These are phyloP conservation scores for Caenorhabditis sp. DNA, from an alignment of 2,888 invertebrate genomes.

Conservation along the genomic window DNA sequence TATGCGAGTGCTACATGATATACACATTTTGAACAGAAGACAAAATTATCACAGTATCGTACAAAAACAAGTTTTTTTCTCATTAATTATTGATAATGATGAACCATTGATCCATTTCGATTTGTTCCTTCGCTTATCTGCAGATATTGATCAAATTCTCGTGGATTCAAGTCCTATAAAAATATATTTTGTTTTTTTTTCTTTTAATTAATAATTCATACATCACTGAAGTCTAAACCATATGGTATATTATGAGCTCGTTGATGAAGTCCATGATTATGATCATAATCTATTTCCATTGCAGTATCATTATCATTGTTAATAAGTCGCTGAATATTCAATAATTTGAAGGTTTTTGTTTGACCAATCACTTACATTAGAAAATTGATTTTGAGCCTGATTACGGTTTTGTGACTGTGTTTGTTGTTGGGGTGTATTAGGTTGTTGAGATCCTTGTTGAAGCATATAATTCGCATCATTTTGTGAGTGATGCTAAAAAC, in stretches of 20 bases:
- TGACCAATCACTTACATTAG: neutral
- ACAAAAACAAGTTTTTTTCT: neutral
- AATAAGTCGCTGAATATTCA: slow-evolving; percentile 19
- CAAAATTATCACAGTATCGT: neutral
- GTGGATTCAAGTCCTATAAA: slow-evolving; percentile 50
- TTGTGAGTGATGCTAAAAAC: slow-evolving; percentile 14
- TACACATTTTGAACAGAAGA: neutral
- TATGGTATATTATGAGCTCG: slow-evolving; percentile 18
- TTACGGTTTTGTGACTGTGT: slow-evolving; percentile 10
- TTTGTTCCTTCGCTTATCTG: slow-evolving; percentile 35
- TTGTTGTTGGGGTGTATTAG: slow-evolving; percentile 11
- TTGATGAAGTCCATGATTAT: slow-evolving; percentile 17
- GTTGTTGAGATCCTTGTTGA: slow-evolving; percentile 5
- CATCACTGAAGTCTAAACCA: neutral
- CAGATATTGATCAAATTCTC: slow-evolving; percentile 50
- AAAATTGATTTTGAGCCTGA: slow-evolving; percentile 6
- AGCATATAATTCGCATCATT: slow-evolving; percentile 19
- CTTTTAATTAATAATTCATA: neutral
- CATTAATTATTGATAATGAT: slow-evolving; percentile 29
- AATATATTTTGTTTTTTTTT: too few relatives aligned
- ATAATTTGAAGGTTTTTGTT: neutral
- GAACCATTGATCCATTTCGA: slow-evolving; percentile 27
- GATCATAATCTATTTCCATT: slow-evolving; percentile 35
- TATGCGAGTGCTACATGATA: neutral
- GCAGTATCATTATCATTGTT: slow-evolving; percentile 24